These are phyloP conservation scores for Spodoptera exigua DNA, from an alignment of 2,888 invertebrate genomes.

Conservation along the genomic window DNA sequence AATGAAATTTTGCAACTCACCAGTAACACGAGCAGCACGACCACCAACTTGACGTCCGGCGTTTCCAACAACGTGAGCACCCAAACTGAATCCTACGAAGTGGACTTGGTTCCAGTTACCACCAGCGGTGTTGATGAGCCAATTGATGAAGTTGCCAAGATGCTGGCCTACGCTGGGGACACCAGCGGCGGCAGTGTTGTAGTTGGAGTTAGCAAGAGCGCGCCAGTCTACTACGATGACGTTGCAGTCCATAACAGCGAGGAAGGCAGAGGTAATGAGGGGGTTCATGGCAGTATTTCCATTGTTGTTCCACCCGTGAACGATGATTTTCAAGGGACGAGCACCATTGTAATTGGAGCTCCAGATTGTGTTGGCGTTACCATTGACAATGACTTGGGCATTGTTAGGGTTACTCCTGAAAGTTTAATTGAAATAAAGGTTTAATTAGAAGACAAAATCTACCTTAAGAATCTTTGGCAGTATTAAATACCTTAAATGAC, in stretches of 20 bases:
- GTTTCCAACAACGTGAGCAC: conserved; percentile 81
- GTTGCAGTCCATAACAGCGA: conserved; percentile 72
- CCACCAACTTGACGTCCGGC: conserved; percentile 71
- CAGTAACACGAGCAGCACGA: conserved; percentile 70
- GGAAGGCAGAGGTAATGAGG: conserved; percentile 68
- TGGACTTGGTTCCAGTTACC: conserved; percentile 80
- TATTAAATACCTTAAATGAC: too few relatives aligned
- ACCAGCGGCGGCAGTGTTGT: conserved; percentile 70
- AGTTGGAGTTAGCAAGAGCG: conserved; percentile 62
- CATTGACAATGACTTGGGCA: conserved; percentile 69
- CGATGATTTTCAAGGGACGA: conserved; percentile 70
- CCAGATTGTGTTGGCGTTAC: conserved; percentile 68
- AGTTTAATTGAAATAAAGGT: neutral
- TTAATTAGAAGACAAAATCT: too few relatives aligned
- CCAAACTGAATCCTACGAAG: conserved; percentile 83
- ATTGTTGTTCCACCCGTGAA: conserved; percentile 79
- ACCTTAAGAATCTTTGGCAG: too few relatives aligned
- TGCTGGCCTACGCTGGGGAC: conserved; percentile 74
- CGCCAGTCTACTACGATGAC: conserved; percentile 84
- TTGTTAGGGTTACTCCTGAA: conserved; percentile 68
- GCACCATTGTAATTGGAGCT: conserved; percentile 68
- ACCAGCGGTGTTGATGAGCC: conserved; percentile 76
- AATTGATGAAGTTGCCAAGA: conserved; percentile 79
- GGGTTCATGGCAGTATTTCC: conserved; percentile 69
- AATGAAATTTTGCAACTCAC: conserved; percentile 52